phyloP scores from a whole-genome alignment of 2,113 vertebrate genomes.

The Vimba vimba region DNA sequence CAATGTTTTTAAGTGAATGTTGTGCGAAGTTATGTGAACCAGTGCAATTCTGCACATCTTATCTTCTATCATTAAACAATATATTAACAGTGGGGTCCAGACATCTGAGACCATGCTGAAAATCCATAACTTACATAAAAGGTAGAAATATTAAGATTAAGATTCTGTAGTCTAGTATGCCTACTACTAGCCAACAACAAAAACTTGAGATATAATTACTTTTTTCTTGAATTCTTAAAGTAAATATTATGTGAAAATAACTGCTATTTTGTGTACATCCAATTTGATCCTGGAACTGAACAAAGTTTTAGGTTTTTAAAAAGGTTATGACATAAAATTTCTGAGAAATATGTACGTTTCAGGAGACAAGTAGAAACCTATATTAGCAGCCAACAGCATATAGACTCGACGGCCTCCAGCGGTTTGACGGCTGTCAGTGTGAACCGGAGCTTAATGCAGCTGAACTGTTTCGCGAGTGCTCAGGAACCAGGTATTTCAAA shows the following conservation, averaged over 20 bases:
- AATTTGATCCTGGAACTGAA: neutral
- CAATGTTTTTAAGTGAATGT: neutral
- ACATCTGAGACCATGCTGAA: neutral
- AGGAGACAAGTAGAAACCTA: neutral
- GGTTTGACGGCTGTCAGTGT: neutral
- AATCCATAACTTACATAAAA: neutral
- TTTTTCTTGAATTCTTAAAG: too few species aligned
- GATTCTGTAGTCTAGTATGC: neutral
- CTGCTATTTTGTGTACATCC: neutral
- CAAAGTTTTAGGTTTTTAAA: neutral
- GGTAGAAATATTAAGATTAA: neutral
- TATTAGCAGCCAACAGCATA: neutral
- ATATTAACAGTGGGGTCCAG: neutral
- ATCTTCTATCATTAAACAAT: neutral
- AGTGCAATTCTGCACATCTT: neutral
- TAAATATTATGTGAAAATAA: neutral
- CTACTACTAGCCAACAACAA: neutral
- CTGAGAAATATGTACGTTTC: neutral
- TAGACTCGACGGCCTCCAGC: neutral
- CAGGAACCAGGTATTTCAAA: conserved; percentile 13
- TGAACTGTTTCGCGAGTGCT: neutral
- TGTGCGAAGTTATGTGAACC: neutral
- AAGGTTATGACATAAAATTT: neutral
- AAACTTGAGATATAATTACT: neutral
- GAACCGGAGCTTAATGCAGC: neutral